A percentile compares a stretch with the other conserved stretches of the same genome.
Evolutionary conservation across 2,113 vertebrate species (phyloP).

Genomic region (Natator depressus): DNA sequence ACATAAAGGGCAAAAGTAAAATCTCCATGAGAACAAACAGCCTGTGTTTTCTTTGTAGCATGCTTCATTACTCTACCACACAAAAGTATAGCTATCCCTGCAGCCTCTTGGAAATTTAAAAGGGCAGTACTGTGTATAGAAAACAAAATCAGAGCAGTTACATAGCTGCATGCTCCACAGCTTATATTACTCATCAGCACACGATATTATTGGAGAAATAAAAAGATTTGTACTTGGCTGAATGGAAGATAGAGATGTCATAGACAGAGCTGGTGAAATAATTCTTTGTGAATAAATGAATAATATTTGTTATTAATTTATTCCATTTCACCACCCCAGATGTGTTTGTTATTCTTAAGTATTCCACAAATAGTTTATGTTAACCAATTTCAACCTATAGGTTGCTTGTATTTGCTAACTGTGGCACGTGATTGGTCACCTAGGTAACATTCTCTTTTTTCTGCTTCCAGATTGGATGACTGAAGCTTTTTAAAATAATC

Average conservation of each 20-base stretch:
- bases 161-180: not conserved
- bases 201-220: not conserved
- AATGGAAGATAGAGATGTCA: not conserved
- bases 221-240: not conserved
- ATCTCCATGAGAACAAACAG: not conserved
- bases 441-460: not conserved
- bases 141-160: conserved; percentile 8
- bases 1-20: not conserved
- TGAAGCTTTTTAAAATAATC: not conserved
- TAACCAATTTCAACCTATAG: not conserved
- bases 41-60: not conserved
- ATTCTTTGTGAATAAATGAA: too few relatives aligned
- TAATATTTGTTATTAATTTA: not conserved
- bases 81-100: not conserved
- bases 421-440: not conserved
- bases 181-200: not conserved
- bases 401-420: not conserved
- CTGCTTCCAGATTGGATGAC: not conserved
- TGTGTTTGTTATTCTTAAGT: not conserved
- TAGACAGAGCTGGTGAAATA: not conserved
- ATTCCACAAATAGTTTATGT: not conserved
- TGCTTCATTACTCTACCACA: not conserved
- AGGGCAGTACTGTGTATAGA: not conserved
- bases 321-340: not conserved
- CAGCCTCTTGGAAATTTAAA: not conserved